Base-by-base conservation (phyloP, 2,888 invertebrate genomes). In the Orthosia gracilis region DNA sequence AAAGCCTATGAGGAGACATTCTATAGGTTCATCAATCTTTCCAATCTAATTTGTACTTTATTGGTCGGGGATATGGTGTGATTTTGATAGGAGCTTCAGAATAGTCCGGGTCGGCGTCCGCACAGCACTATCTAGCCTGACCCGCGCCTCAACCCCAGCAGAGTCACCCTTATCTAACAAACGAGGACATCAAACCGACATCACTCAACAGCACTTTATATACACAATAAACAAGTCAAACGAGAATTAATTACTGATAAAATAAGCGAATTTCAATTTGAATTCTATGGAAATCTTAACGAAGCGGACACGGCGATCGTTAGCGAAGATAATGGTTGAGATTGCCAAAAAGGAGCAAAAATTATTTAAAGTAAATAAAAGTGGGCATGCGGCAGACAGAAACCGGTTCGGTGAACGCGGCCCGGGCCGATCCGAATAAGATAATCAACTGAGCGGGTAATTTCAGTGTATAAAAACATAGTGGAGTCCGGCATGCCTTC, bases 331-430 rank as follows among this genome's bases (percentile, higher is more conserved):
- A 96, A 95, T 95, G 92, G 94, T 90, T 85, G 89, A 92, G 94
- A 94, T 95, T 94, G 95, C 95, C 94, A 95, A 96, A 96, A 95
- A 91, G 86, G 93, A 95, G 93, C 94, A 96, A 96, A 95, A 94
- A 92, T 93, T 91, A 90, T 92, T 92, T 93, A 96, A 95, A 96
- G 92, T 95, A 96, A 96, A 96, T 95, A 96, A 95, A 96, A 93
- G 90, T 92, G 92, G 90, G 92, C 94, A 90, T 92, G 94, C 93
- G 93, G 91, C 89, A 87, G 90, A 89, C 88, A 79, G 89, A 90
- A 94, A 95, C 95, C 94, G 87, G 95, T 95, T 94, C 84, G 84
- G 86, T 87, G 90, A 89, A 87, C 88, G 79, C 81, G 85, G 90
- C 88, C 87, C 88, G 90, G 91, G 89, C 89, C 92, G 93, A 92